phyloP scores from a whole-genome alignment of 53 echinoderm and acorn worm genomes.

The Actinopyga echinites region DNA sequence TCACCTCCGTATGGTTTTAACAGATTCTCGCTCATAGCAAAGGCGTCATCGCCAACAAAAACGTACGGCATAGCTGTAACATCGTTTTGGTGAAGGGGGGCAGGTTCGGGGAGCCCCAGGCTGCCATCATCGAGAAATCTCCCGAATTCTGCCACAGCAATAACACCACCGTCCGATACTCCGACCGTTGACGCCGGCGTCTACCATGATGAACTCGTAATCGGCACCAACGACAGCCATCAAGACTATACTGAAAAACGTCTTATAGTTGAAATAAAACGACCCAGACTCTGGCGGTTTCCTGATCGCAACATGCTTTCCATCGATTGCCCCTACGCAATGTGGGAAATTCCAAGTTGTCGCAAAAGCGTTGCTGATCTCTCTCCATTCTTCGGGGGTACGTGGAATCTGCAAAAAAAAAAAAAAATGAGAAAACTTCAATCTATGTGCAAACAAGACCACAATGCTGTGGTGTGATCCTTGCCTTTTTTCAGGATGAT shows the following conservation, averaged over 20 bases:
- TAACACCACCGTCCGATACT: conserved; percentile 14
- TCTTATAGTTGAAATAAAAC: conserved; percentile 25
- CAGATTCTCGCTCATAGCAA: neutral
- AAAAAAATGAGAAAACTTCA: neutral
- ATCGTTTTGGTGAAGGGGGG: neutral
- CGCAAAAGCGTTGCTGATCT: too few relatives aligned
- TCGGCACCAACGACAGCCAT: conserved; percentile 22
- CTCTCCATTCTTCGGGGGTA: neutral
- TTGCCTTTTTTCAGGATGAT: conserved; percentile 2
- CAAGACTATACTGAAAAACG: conserved; percentile 21
- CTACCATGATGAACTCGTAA: conserved; percentile 15
- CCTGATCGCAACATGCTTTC: neutral
- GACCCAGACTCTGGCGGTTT: neutral
- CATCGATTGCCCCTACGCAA: neutral
- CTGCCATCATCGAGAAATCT: neutral
- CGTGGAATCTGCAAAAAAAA: neutral
- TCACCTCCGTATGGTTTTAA: conserved; percentile 2
- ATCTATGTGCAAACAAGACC: neutral
- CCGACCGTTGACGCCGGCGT: neutral
- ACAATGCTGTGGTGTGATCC: conserved; percentile 7
- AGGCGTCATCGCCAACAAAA: conserved; percentile 1
- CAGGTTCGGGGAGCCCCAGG: conserved; percentile 15
- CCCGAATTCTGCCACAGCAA: conserved; percentile 8
- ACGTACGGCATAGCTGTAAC: neutral
- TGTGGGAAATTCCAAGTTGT: too few relatives aligned